Evolutionary conservation across 2,797 vertebrate genomes (phyloP).

Genomic region (Loris lydekkerianus): DNA sequence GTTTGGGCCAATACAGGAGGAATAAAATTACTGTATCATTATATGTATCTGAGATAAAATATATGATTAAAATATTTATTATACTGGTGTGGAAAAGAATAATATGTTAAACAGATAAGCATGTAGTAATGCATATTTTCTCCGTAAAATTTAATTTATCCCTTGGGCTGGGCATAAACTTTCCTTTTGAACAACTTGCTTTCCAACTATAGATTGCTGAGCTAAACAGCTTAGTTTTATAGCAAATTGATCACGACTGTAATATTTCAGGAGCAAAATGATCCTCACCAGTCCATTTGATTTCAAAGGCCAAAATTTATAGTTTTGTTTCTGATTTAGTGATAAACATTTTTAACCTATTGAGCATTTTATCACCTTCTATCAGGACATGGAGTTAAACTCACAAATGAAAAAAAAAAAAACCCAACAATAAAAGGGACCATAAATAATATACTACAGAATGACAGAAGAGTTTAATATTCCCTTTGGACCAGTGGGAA

Average conservation of each 20-base stretch:
- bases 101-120: constrained; percentile 90
- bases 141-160: constrained; percentile 91
- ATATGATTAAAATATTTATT: constrained; percentile 91
- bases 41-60: constrained; percentile 87
- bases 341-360: constrained; percentile 90
- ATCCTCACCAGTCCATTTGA: constrained; percentile 90
- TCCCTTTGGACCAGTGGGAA: constrained; percentile 83
- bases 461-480: constrained; percentile 88
- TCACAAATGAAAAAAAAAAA: constrained; percentile 88
- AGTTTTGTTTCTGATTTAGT: constrained; percentile 89
- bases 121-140: constrained; percentile 90
- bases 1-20: constrained; percentile 81
- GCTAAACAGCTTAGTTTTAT: constrained; percentile 89
- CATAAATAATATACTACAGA: constrained; percentile 86
- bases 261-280: constrained; percentile 91
- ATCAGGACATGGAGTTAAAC: constrained; percentile 87
- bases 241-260: constrained; percentile 90
- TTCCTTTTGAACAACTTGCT: constrained; percentile 89
- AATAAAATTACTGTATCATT: constrained; percentile 85
- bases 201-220: constrained; percentile 89
- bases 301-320: constrained; percentile 90
- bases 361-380: constrained; percentile 89
- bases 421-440: constrained; percentile 78
- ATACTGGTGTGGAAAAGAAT: constrained; percentile 88
- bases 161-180: constrained; percentile 89